Percentiles rank a stretch among this genome's conserved stretches.
Conservation (phyloP, 2,888 invertebrate genomes). For the Melitaea athalia region DNA sequence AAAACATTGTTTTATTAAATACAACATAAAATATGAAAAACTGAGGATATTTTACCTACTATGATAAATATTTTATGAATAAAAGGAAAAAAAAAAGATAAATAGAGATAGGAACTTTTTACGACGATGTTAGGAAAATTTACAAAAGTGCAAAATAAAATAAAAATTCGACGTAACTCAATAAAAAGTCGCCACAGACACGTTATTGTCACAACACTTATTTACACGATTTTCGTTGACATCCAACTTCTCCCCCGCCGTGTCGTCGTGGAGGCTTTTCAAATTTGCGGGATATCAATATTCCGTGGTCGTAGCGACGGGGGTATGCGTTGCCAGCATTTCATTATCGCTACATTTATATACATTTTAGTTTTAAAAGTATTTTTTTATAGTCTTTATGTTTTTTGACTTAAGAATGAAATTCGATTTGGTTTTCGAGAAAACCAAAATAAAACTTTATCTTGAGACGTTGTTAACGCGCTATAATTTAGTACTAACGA, state of each 20-base stretch:
- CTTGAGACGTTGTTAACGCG: neutral
- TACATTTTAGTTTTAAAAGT: slow-evolving; percentile 33
- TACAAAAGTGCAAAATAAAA: slow-evolving; percentile 10
- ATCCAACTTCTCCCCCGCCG: slow-evolving; percentile 47
- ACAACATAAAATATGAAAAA: no score
- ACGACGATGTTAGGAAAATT: neutral
- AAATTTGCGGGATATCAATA: slow-evolving; percentile 62
- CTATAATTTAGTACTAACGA: slow-evolving; percentile 2
- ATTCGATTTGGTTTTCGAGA: neutral
- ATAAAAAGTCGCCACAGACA: slow-evolving; percentile 30
- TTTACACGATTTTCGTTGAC: slow-evolving; percentile 47
- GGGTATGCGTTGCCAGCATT: slow-evolving; percentile 64
- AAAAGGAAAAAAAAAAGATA: neutral
- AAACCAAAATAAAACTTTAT: neutral
- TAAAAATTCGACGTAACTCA: slow-evolving; percentile 21
- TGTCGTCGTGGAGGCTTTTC: slow-evolving; percentile 42
- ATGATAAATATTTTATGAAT: neutral
- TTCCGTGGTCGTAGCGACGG: slow-evolving; percentile 60
- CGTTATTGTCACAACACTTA: slow-evolving; percentile 26
- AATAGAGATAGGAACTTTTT: neutral
- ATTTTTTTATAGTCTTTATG: slow-evolving; percentile 23
- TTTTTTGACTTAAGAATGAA: neutral
- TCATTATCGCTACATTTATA: slow-evolving; percentile 61
- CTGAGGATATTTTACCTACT: no score
- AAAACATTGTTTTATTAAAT: no score